Evolutionary conservation across 2,888 invertebrate species (phyloP), one percentile per base, ranked within the genome.

Genomic region (Margaritifera margaritifera): DNA sequence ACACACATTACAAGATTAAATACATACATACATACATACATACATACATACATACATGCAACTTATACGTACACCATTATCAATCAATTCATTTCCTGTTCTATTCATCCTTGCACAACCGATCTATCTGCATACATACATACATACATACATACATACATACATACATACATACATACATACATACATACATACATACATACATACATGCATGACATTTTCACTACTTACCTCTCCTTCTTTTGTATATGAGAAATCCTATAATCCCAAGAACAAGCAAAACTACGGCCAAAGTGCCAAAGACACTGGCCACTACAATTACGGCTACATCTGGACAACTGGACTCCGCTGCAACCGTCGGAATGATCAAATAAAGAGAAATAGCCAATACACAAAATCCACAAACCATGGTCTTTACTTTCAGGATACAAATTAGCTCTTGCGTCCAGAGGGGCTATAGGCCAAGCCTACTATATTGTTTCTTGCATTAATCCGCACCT

Each of bases 241-340:
- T 68, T 62, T 74, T 77, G 79, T 79, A 81, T 19, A 79, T 55
- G 2, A 78, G 62, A 62, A 81, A 78, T 65, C 72, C 79, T 52
- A 81, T 72, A 69, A 81, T 73, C 66, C 73, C 80, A 42, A 80
- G 72, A 25, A 81, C 75, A 22, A 84, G 62, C 18, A 81, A 75
- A 18, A 84, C 80, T 15, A 82, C 77, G 4, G 80, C 83, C 55
- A 84, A 64, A 1, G 83, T 84, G 6, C 75, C 73, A 54, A 84
- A 78, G n/a, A 84, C 79, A 42, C 80, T 80, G n/a, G 80, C 83
- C 22, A 82, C 79, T 1, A 81, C 81, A 2, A 82, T 79, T 15
- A 82, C 82, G 19, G 78, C 80, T 20, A 74, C 77, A 69, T 79
- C 79, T 54, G 80, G 75, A 56, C 74, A 74, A 22, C 71, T 63